phyloP scores from a whole-genome alignment of 2,113 vertebrate genomes.

The Eurystomus gularis region DNA sequence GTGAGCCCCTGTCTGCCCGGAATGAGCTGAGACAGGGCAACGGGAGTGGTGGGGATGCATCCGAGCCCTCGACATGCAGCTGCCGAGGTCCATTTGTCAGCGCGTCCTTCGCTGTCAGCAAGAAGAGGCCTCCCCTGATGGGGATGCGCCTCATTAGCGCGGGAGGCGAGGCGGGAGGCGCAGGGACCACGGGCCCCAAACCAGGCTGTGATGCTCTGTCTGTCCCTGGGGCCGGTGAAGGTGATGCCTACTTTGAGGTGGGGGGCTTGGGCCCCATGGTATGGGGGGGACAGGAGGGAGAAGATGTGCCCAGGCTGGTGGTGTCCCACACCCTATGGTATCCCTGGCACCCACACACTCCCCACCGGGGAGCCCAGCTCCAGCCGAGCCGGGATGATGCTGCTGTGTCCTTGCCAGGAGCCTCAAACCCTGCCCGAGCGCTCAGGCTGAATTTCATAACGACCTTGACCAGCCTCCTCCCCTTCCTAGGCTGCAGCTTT shows the following conservation, averaged over 20 bases:
- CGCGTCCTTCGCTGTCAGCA: constrained; percentile 29
- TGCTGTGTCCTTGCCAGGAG: neutral
- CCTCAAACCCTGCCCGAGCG: fast-evolving
- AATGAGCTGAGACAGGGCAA: neutral
- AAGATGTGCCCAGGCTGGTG: neutral
- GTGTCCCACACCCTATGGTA: neutral
- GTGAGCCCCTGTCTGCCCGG: fast-evolving
- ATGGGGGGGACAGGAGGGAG: neutral
- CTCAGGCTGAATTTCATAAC: neutral
- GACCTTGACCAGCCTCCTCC: neutral
- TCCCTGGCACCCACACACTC: neutral
- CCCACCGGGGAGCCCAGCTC: neutral
- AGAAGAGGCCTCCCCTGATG: constrained; percentile 39
- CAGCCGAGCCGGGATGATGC: neutral
- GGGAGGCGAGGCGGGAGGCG: neutral
- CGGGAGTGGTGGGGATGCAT: neutral
- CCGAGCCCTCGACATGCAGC: neutral
- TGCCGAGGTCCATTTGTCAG: constrained; percentile 27
- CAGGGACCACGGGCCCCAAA: fast-evolving
- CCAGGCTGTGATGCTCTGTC: fast-evolving
- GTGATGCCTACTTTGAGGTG: neutral
- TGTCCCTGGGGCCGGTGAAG: neutral
- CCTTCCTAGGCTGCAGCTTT: neutral
- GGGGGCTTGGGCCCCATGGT: fast-evolving
- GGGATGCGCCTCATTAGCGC: neutral